Evolutionary conservation across 2,113 vertebrate genomes (phyloP).

Genomic region (Nematolebias whitei): DNA sequence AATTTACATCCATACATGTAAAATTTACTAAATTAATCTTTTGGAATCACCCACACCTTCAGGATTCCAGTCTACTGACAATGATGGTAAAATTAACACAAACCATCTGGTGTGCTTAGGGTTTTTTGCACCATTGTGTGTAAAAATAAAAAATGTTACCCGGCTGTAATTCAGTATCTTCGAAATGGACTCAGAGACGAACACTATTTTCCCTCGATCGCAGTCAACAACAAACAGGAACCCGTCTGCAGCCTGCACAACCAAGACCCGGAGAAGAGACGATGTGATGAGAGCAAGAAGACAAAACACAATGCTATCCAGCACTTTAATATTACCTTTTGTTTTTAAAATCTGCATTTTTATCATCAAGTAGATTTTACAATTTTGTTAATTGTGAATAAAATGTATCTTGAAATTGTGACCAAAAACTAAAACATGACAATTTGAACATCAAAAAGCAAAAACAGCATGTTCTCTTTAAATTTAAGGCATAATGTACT

Average conservation of each 20-base stretch:
- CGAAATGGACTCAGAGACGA: conserved; percentile 90
- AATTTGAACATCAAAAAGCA: no score
- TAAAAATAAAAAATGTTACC: conserved; percentile 66
- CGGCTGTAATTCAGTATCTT: conserved; percentile 90
- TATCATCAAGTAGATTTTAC: no score
- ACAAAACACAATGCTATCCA: conserved; percentile 10
- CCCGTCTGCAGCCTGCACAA: conserved; percentile 87
- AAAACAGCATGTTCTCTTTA: no score
- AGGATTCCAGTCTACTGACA: background rate
- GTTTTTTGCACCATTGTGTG: conserved; percentile 32
- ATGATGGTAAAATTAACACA: conserved; percentile 1
- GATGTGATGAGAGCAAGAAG: conserved; percentile 41
- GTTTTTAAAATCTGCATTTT: no score
- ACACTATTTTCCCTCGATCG: conserved; percentile 91
- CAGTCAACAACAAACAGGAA: conserved; percentile 94
- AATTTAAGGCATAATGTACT: no score
- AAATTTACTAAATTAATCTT: background rate
- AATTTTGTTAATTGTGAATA: no score
- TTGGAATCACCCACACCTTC: background rate
- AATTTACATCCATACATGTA: no score
- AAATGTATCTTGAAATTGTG: no score
- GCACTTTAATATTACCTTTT: background rate
- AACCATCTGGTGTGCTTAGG: conserved; percentile 28
- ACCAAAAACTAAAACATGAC: no score
- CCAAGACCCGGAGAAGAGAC: conserved; percentile 4